Evolutionary conservation across 2,797 vertebrate species (phyloP), one percentile per base, ranked within the genome.

Genomic region (Melanotaenia trifasciata): DNA sequence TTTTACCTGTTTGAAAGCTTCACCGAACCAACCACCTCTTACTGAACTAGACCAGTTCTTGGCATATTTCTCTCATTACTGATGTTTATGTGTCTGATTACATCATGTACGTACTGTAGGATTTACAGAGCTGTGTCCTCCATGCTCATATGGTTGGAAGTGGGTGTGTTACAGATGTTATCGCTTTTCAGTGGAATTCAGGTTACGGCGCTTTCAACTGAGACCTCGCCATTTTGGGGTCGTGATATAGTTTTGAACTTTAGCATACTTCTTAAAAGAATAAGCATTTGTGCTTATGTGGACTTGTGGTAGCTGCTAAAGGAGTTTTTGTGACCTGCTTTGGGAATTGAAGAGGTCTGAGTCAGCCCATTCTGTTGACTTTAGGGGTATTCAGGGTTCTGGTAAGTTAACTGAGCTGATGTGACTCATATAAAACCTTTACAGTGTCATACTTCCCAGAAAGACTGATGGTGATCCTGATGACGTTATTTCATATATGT

Each of bases 371-470:
- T 82, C 70, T 84, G 77, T 74, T 78, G 73, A 65, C 83, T 85
- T 84, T 58, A 69, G 70, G 79, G 84, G 76, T 83, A 85, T 84
- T 87, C 73, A 79, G 65, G 68, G 28, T 84, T 89, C 81, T 86
- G 83, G 73, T 88, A 88, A 89, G 38, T 83, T 58, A 58, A 70
- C 69, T 45, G 54, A 74, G 70, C 65, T 70, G 78, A 74, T 72
- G 72, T 92, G 92, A 93, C 77, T 92, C 91, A 91, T 72, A 66
- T 60, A 59, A 76, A 69, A 62, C 81, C 76, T 40, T 79, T 57
- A n/a, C 60, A 67, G 74, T 53, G 79, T 83, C 69, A 10, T 64
- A 66, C 65, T 90, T 92, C 88, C 86, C 86, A 88, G 87, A 88
- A 91, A 77, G 56, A 57, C 74, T 36, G 35, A 63, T 61, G 36